Conservation (phyloP, 92 coral and sea anemone genomes). For the Epizoanthus rinbou region DNA sequence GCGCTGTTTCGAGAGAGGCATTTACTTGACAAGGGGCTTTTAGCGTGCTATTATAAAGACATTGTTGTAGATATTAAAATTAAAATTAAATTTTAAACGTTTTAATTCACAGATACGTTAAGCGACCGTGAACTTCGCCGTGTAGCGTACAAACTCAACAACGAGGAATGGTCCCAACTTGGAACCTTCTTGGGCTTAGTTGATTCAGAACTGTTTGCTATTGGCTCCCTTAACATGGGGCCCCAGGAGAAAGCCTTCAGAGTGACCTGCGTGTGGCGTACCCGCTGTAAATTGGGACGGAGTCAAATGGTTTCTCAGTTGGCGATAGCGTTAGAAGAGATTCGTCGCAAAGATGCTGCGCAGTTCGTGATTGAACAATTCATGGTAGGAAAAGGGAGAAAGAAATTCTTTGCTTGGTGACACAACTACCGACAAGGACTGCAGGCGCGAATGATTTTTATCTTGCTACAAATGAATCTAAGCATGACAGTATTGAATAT, state of each 20-base stretch:
- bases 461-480: too few relatives aligned
- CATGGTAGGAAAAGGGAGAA: constrained; percentile 86
- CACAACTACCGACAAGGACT: background rate
- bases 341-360: constrained; percentile 92
- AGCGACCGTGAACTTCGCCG: constrained; percentile 99
- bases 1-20: background rate
- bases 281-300: constrained; percentile 65
- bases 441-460: background rate
- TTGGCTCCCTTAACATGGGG: constrained; percentile 82
- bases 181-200: constrained; percentile 87
- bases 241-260: constrained; percentile 95
- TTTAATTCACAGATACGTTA: constrained; percentile 57
- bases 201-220: constrained; percentile 78
- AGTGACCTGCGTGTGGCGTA: constrained; percentile 80
- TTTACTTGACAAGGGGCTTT: background rate
- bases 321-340: constrained; percentile 90
- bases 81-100: too few relatives aligned
- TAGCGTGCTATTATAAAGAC: too few relatives aligned
- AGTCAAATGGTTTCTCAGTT: constrained; percentile 87
- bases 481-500: too few relatives aligned
- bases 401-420: constrained; percentile 91
- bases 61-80: too few relatives aligned
- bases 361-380: constrained; percentile 94
- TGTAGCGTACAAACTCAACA: constrained; percentile 89
- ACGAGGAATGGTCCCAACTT: constrained; percentile 95